A percentile compares a stretch with the other conserved stretches of the same genome.
These are phyloP conservation scores for Tetragonisca angustula DNA, from an alignment of 2,888 invertebrate species.

Conservation along the genomic window DNA sequence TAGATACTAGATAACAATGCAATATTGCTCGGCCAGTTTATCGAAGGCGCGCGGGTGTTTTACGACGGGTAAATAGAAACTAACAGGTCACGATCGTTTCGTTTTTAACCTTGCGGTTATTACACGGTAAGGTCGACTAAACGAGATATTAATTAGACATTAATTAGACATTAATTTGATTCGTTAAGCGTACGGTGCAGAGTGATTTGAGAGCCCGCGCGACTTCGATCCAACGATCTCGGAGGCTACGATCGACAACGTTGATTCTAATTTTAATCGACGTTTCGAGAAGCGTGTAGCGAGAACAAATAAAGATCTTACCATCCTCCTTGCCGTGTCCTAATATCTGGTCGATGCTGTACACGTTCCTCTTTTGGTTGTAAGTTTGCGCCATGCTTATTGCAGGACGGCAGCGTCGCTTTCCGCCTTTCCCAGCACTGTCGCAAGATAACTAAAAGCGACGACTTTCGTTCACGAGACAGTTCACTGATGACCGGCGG, in stretches of 20 bases:
- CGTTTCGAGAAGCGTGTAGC: background rate
- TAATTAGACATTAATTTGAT: background rate
- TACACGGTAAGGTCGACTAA: background rate
- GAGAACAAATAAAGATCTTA: slow-evolving; percentile 59
- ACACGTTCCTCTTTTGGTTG: slow-evolving; percentile 83
- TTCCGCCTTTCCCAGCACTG: slow-evolving; percentile 7
- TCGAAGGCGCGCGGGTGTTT: background rate
- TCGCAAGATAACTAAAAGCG: slow-evolving; percentile 22
- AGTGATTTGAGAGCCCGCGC: background rate
- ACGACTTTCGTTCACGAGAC: slow-evolving; percentile 39
- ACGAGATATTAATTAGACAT: background rate
- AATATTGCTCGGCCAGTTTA: slow-evolving; percentile 38
- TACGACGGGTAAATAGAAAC: background rate
- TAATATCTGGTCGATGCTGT: slow-evolving; percentile 84
- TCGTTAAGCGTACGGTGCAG: background rate
- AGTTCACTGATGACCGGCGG: slow-evolving; percentile 47
- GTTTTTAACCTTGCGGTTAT: background rate
- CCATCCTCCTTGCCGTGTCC: slow-evolving; percentile 83
- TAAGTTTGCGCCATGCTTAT: slow-evolving; percentile 81
- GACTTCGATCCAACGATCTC: background rate
- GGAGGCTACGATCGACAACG: background rate
- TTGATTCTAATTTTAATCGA: background rate
- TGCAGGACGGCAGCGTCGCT: background rate
- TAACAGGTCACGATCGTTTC: background rate
- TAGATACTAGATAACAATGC: slow-evolving; percentile 54